Conservation (phyloP, 1,140 invertebrate genomes). For the Brachionus calyciflorus region DNA sequence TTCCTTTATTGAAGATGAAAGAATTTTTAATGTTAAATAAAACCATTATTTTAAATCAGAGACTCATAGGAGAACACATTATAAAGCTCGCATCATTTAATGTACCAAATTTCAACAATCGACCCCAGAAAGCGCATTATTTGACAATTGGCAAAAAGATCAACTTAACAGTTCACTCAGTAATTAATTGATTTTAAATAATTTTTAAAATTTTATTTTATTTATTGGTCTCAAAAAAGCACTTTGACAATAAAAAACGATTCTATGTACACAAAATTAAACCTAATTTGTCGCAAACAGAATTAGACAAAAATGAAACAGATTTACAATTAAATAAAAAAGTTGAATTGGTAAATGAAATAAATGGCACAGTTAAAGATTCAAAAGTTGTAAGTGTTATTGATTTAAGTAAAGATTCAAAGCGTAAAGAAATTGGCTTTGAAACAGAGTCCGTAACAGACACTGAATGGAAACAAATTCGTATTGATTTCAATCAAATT, state of each 20-base stretch:
- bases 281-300: no score
- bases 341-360: not conserved
- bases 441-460: slow-evolving; percentile 27
- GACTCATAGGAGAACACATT: no score
- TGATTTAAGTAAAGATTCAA: slow-evolving; percentile 11
- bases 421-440: slow-evolving; percentile 27
- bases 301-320: not conserved
- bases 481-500: slow-evolving; percentile 15
- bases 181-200: no score
- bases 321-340: not conserved
- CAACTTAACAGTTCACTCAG: no score
- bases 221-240: not conserved
- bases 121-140: no score
- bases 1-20: no score
- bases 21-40: no score
- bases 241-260: not conserved
- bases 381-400: not conserved
- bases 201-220: no score
- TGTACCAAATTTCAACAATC: no score
- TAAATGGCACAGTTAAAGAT: not conserved
- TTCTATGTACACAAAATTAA: not conserved
- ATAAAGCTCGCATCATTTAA: no score
- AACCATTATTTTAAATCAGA: no score
- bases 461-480: slow-evolving; percentile 40
- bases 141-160: no score